These are phyloP conservation scores for Turdus rufiventris DNA, from an alignment of 2,113 vertebrate species.

Conservation along the genomic window DNA sequence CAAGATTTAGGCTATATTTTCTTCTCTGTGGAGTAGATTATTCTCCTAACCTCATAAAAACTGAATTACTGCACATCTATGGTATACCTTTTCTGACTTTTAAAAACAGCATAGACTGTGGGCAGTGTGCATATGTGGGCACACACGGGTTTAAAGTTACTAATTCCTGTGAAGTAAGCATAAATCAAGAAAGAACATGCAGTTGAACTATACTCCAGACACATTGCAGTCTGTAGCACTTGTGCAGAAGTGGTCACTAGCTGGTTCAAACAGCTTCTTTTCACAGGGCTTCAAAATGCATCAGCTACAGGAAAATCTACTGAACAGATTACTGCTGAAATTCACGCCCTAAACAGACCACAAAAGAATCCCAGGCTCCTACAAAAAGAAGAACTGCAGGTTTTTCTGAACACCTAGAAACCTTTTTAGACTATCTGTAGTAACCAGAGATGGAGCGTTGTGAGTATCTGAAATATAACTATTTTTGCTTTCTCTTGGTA, in stretches of 20 bases:
- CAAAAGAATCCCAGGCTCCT: background rate
- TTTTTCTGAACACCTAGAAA: background rate
- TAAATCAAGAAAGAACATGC: background rate
- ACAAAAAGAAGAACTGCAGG: background rate
- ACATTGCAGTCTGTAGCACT: background rate
- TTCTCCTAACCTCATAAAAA: background rate
- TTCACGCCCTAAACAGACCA: background rate
- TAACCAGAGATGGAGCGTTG: background rate
- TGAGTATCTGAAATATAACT: background rate
- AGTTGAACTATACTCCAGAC: background rate
- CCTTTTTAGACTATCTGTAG: background rate
- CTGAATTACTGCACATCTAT: background rate
- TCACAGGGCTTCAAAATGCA: background rate
- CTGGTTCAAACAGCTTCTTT: background rate
- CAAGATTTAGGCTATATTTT: background rate
- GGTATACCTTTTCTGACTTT: background rate
- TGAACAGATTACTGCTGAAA: background rate
- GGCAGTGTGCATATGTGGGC: accelerated
- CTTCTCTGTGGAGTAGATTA: background rate
- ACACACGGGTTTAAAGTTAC: background rate
- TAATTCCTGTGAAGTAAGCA: background rate
- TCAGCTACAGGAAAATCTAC: background rate
- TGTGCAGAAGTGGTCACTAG: background rate
- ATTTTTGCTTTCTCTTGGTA: background rate
- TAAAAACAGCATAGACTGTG: background rate